Evolutionary conservation across 2,888 invertebrate genomes (phyloP).

Genomic region (Schizaphis graminum): DNA sequence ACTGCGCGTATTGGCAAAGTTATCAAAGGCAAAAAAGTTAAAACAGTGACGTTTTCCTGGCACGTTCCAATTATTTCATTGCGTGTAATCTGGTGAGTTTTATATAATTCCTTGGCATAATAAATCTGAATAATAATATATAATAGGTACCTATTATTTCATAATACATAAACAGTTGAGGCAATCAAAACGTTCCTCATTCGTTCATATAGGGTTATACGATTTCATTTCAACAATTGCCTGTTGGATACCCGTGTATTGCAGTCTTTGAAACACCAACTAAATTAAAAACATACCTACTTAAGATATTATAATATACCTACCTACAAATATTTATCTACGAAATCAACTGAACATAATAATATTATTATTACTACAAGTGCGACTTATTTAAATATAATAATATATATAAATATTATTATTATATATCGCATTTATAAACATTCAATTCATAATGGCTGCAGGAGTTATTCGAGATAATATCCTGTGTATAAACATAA

Average conservation of each 20-base stretch:
- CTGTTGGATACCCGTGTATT: background rate
- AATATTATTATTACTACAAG: background rate
- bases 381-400: background rate
- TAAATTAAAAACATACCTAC: background rate
- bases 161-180: background rate
- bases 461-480: background rate
- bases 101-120: background rate
- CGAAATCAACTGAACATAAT: background rate
- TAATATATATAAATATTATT: background rate
- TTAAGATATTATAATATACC: background rate
- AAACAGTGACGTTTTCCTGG: conserved; percentile 31
- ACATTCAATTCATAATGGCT: background rate
- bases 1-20: conserved; percentile 19
- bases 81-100: background rate
- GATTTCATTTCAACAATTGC: background rate
- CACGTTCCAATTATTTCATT: conserved; percentile 1
- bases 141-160: background rate
- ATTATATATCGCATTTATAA: background rate
- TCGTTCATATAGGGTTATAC: background rate
- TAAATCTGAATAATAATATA: background rate
- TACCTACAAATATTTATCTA: background rate
- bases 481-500: conserved; percentile 23
- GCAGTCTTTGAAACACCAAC: background rate
- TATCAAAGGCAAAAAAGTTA: conserved; percentile 8
- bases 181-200: background rate